phyloP scores from a whole-genome alignment of 2,797 vertebrate genomes.

The Centroberyx gerrardi region DNA sequence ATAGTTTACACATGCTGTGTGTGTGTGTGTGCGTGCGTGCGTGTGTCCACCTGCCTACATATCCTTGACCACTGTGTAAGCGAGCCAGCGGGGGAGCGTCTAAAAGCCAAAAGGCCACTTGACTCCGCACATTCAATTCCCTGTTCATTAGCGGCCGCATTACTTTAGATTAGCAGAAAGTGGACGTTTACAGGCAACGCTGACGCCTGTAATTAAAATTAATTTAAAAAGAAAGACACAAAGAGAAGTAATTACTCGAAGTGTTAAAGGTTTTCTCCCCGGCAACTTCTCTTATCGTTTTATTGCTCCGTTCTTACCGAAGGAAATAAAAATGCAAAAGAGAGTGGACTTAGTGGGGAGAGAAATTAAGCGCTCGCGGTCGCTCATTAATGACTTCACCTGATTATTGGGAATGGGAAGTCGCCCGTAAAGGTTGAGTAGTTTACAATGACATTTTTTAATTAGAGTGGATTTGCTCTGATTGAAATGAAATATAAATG shows the following conservation, averaged over 20 bases:
- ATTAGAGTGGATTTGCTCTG: constrained; percentile 87
- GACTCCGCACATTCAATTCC: constrained; percentile 75
- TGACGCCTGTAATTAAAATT: constrained; percentile 84
- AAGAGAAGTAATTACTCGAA: constrained; percentile 85
- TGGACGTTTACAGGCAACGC: constrained; percentile 82
- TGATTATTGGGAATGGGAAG: constrained; percentile 84
- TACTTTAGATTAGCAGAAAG: constrained; percentile 83
- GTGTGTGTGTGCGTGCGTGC: constrained; percentile 19
- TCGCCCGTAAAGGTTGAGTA: constrained; percentile 85
- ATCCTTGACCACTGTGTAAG: constrained; percentile 79
- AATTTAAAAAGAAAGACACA: constrained; percentile 81
- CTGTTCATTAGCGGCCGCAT: constrained; percentile 82
- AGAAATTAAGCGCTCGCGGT: constrained; percentile 73
- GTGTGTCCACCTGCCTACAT: constrained; percentile 48
- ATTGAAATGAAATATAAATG: constrained; percentile 87
- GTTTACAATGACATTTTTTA: constrained; percentile 88
- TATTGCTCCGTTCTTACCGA: constrained; percentile 68
- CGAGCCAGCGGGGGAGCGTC: constrained; percentile 59
- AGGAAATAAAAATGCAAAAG: constrained; percentile 79
- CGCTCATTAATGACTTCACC: constrained; percentile 79
- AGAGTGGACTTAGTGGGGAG: constrained; percentile 75
- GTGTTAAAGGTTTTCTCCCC: constrained; percentile 80
- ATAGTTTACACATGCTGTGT: background rate
- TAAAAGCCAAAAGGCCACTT: constrained; percentile 74
- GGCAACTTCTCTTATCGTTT: constrained; percentile 85